Evolutionary conservation across 2,113 vertebrate genomes (phyloP).

Genomic region (Illadopsis cleaveri): DNA sequence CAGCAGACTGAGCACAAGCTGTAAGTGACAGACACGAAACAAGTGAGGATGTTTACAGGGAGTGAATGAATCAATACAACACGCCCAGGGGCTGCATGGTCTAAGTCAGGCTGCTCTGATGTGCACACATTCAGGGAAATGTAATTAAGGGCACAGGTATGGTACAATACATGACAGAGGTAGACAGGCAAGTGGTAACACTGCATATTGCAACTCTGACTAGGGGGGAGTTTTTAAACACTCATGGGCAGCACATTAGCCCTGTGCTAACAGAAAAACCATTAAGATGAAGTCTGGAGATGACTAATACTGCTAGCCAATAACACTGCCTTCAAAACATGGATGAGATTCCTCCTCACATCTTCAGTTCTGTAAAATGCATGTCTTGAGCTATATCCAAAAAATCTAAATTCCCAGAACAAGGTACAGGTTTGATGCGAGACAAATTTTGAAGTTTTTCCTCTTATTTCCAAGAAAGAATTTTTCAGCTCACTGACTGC

Average conservation of each 20-base stretch:
- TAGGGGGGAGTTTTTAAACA: not conserved
- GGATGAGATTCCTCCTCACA: not conserved
- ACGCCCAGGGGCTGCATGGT: not conserved
- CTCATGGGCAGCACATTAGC: not conserved
- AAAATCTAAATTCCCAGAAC: not conserved
- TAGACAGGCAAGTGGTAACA: not conserved
- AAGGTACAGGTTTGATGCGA: not conserved
- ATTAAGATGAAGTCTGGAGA: not conserved
- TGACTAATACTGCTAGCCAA: conserved; percentile 1
- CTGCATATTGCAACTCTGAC: not conserved
- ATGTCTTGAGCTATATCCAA: not conserved
- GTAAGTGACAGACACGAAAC: not conserved
- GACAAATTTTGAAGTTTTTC: not conserved
- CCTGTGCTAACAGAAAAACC: not conserved
- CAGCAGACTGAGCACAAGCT: not conserved
- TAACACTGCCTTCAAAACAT: not conserved
- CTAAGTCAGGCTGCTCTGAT: not conserved
- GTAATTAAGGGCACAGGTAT: not conserved
- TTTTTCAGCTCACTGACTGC: not conserved
- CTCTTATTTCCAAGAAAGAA: not conserved
- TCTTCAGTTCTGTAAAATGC: not conserved
- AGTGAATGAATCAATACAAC: accelerated
- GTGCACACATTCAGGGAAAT: not conserved
- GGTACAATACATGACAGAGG: conserved; percentile 6
- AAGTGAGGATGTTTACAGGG: not conserved